A percentile compares a stretch with the other conserved stretches of the same genome.
These are phyloP conservation scores for Drosophila fungiperda DNA, from an alignment of 2,888 invertebrate genomes.

Conservation along the genomic window DNA sequence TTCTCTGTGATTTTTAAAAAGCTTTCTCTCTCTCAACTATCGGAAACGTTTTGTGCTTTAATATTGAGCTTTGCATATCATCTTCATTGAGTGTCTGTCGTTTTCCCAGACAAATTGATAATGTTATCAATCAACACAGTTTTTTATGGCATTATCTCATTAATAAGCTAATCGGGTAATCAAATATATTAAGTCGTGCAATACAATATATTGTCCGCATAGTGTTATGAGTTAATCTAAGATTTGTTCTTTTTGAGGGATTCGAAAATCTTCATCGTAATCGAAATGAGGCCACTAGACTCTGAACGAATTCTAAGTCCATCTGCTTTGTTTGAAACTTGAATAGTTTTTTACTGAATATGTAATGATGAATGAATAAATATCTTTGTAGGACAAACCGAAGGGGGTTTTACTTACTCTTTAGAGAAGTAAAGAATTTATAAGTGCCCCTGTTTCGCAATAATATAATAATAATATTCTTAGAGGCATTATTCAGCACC, in stretches of 20 bases:
- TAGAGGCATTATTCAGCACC: not conserved
- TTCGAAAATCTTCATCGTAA: not conserved
- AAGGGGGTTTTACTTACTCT: not conserved
- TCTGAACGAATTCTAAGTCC: not conserved
- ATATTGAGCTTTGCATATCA: conserved; percentile 15
- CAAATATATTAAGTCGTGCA: not conserved
- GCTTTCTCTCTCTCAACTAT: conserved; percentile 2
- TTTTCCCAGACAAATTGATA: not conserved
- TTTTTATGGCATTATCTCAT: not conserved
- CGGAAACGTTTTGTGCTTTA: not conserved
- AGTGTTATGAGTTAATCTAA: not conserved
- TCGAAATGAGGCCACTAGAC: not conserved
- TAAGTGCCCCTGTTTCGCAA: no score
- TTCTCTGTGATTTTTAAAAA: not conserved
- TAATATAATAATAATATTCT: not conserved
- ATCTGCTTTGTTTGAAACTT: not conserved
- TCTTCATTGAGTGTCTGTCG: not conserved
- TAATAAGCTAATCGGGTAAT: not conserved
- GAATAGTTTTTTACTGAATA: not conserved
- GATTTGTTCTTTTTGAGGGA: not conserved
- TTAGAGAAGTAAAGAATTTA: no score
- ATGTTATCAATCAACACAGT: not conserved
- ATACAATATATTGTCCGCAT: no score
- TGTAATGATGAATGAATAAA: not conserved
- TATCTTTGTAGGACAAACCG: not conserved